Percentiles rank a stretch among this genome's conserved stretches.
phyloP scores from a whole-genome alignment of 2,888 invertebrate species.

The Diarsia mendica region DNA sequence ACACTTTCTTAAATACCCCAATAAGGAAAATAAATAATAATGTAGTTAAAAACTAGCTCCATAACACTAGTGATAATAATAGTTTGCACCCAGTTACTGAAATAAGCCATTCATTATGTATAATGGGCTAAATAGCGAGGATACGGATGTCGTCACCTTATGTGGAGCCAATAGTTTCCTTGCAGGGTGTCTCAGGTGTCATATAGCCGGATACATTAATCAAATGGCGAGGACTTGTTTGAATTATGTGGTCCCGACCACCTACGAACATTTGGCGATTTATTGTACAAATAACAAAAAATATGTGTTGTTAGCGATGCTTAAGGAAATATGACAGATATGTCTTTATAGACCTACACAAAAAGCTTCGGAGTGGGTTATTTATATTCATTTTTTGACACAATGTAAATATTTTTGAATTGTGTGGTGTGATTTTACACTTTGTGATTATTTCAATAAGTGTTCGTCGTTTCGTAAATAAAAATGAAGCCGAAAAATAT shows the following conservation, averaged over 20 bases:
- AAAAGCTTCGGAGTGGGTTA: background rate
- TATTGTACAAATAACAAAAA: slow-evolving; percentile 46
- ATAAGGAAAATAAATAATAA: background rate
- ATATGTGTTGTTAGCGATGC: slow-evolving; percentile 13
- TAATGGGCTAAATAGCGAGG: slow-evolving; percentile 30
- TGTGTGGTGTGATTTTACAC: slow-evolving; percentile 3
- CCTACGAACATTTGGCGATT: slow-evolving; percentile 63
- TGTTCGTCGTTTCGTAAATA: slow-evolving; percentile 6
- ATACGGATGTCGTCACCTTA: slow-evolving; percentile 60
- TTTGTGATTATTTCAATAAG: background rate
- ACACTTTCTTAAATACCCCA: background rate
- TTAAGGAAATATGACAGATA: slow-evolving; percentile 25
- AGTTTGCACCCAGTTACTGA: slow-evolving; percentile 26
- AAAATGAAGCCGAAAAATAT: background rate
- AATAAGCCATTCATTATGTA: slow-evolving; percentile 43
- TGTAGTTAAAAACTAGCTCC: slow-evolving; percentile 13
- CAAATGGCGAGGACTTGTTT: slow-evolving; percentile 64
- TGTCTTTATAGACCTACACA: background rate
- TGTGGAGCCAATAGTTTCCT: slow-evolving; percentile 65
- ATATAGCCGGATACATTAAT: slow-evolving; percentile 75
- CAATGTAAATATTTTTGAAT: background rate
- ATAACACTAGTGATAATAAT: slow-evolving; percentile 30
- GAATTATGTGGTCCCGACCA: slow-evolving; percentile 66
- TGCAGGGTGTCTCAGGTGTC: slow-evolving; percentile 70
- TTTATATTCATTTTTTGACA: slow-evolving; percentile 7